Conservation (phyloP, 2,113 vertebrate species). For the Dipodomys stephensi region DNA sequence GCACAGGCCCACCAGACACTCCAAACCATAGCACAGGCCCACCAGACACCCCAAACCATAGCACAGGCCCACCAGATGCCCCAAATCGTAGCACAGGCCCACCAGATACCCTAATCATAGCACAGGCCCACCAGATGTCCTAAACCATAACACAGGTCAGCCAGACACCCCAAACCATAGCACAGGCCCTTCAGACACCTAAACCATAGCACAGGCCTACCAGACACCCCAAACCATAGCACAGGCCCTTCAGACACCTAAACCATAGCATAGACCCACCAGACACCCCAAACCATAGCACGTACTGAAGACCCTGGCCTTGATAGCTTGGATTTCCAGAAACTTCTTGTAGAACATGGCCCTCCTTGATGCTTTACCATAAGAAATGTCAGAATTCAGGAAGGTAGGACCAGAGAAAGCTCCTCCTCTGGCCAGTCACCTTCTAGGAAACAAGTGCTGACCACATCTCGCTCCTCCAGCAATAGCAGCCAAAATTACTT, state of each 20-base stretch:
- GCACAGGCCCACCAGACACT: no score
- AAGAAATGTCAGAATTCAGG: neutral
- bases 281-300: neutral
- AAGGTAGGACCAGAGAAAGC: no score
- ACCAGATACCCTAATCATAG: neutral
- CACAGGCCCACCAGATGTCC: no score
- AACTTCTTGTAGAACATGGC: neutral
- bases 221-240: neutral
- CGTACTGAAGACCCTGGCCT: neutral
- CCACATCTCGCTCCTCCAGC: neutral
- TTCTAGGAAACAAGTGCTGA: neutral
- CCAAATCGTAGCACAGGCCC: neutral
- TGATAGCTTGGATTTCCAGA: neutral
- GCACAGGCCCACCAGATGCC: neutral
- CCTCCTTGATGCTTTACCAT: neutral
- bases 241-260: no score
- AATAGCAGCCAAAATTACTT: neutral
- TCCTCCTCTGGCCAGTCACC: no score
- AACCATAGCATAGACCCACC: no score
- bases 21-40: no score
- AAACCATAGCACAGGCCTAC: no score
- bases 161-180: neutral
- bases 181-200: no score
- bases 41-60: no score
- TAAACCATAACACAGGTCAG: no score